Conservation (phyloP, 1,140 invertebrate species). For the Aleiodes sp. region DNA sequence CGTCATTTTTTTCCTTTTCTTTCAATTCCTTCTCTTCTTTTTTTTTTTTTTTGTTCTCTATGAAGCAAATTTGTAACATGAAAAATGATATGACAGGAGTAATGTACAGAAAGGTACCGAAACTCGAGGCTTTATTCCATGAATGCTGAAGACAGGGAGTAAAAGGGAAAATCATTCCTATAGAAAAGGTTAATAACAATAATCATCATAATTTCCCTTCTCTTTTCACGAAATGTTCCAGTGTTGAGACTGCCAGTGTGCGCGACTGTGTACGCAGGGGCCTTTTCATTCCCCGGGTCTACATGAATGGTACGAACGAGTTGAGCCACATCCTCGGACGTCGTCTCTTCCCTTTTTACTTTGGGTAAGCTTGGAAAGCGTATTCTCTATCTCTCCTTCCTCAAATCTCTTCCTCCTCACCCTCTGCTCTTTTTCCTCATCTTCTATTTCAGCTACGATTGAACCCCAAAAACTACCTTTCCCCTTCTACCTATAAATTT, state of each 20-base stretch:
- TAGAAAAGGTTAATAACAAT: slow-evolving; percentile 62
- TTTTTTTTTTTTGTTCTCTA: neutral
- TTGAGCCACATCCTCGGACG: slow-evolving; percentile 54
- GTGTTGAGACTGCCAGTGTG: slow-evolving; percentile 47
- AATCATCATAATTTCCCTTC: slow-evolving; percentile 62
- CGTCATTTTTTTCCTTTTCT: neutral
- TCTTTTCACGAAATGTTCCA: slow-evolving; percentile 52
- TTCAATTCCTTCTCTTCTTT: neutral
- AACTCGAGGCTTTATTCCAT: slow-evolving; percentile 40
- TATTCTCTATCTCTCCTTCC: neutral
- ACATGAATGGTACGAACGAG: slow-evolving; percentile 63
- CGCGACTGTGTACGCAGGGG: slow-evolving; percentile 34
- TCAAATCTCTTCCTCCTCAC: neutral
- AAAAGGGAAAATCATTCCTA: slow-evolving; percentile 59
- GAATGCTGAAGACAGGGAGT: slow-evolving; percentile 46
- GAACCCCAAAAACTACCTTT: neutral
- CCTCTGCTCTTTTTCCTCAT: slow-evolving; percentile 18
- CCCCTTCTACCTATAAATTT: slow-evolving; percentile 1
- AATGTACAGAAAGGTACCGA: neutral
- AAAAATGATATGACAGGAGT: slow-evolving; percentile 2
- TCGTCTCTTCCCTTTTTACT: slow-evolving; percentile 18
- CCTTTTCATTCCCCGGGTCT: slow-evolving; percentile 56
- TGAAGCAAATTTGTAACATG: neutral
- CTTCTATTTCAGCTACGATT: neutral
- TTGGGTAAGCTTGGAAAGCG: too few relatives aligned